Evolutionary conservation across 2,113 vertebrate species (phyloP), one percentile per base, ranked within the genome.

Genomic region (Chloroceryle aenea): DNA sequence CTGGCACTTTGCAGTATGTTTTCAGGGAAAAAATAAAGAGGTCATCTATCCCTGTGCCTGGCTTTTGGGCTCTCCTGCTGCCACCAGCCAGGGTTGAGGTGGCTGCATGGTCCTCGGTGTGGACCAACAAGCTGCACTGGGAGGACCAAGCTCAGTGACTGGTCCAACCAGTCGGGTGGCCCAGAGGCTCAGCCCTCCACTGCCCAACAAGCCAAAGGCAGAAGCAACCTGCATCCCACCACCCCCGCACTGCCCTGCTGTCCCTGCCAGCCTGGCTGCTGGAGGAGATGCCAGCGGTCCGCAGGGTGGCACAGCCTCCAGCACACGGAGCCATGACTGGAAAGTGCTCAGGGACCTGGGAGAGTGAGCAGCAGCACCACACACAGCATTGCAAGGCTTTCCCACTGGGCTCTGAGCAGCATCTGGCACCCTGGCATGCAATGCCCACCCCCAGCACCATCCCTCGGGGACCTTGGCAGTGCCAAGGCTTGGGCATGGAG

Each of bases 121-220:
- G 29, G 47, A 3, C 13, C 0, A 0, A 3, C 6, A 6, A 10
- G 14, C 0, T 4, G 55, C 77, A 27, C 55, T 2, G 55, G 47
- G 40, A 64, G 38, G 40, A 9, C 1, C 0, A 1, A 15, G 29
- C 9, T 79, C 2, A 0, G 18, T 2, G 4, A 42, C 36, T n/a
- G 10, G 23, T 22, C 23, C 47, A 10, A 32, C 32, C 29, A 14
- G 30, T 9, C 0, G 1, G 21, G 34, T 15, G 42, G 30, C 34
- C 20, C n/a, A 8, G 23, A 78, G 56, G 58, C 72, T 52, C 27
- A 68, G 14, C 14, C 22, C 58, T 68, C 22, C 45, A 3, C 71
- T 7, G 17, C 15, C 30, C 56, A 36, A n/a, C 0, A 5, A 75
- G 56, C 23, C 36, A 0, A 0, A n/a, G 30, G 30, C 55, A n/a